Evolutionary conservation across 2,797 vertebrate genomes (phyloP).

Genomic region (Lagorchestes hirsutus): DNA sequence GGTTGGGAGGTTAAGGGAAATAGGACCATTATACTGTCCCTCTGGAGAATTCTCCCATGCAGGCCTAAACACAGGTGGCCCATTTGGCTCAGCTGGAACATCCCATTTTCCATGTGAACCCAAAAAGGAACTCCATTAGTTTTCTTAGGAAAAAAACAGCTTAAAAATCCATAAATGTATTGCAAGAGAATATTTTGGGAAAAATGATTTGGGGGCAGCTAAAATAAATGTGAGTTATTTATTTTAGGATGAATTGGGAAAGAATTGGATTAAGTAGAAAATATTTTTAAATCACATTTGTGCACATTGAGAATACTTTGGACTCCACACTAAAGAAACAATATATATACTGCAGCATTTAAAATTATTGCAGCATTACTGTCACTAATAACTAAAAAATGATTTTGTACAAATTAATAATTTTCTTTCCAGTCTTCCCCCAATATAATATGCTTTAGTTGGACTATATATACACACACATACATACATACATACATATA

Average conservation of each 20-base stretch:
- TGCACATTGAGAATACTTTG: background rate
- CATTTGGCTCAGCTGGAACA: background rate
- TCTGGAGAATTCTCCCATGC: background rate
- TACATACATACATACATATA: background rate
- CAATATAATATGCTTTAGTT: background rate
- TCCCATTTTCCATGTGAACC: background rate
- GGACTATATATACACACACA: background rate
- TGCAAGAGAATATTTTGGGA: background rate
- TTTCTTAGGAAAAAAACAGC: background rate
- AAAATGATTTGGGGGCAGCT: background rate
- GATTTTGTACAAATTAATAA: background rate
- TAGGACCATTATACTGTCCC: background rate
- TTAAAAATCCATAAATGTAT: background rate
- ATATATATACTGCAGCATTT: background rate
- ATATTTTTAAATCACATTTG: background rate
- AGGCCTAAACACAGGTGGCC: background rate
- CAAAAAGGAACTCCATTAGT: background rate
- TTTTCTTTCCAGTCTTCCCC: background rate
- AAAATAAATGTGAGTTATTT: background rate
- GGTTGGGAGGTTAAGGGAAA: background rate
- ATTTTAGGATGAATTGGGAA: background rate
- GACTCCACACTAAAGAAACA: background rate
- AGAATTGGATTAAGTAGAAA: background rate
- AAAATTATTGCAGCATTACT: background rate
- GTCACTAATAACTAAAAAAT: background rate